Evolutionary conservation across 2,797 vertebrate species (phyloP).

Genomic region (Malacoctenus gilli): DNA sequence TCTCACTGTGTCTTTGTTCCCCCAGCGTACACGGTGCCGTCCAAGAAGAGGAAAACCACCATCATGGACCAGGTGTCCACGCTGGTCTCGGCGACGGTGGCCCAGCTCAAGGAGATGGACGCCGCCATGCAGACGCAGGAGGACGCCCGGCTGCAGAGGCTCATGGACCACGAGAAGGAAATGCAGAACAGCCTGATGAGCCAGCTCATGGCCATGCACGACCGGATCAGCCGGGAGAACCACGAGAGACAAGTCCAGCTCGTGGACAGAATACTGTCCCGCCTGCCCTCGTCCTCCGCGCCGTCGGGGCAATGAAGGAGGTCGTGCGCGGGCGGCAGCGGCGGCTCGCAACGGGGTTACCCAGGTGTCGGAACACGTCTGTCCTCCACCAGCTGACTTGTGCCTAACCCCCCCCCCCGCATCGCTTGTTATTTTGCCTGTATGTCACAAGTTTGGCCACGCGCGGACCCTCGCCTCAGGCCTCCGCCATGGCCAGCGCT

Average conservation of each 20-base stretch:
- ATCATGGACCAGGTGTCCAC: too few relatives aligned
- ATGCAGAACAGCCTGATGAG: slow-evolving; percentile 59
- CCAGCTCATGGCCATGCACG: slow-evolving; percentile 45
- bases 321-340: not conserved
- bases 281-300: slow-evolving; percentile 28
- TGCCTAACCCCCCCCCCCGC: slow-evolving; percentile 24
- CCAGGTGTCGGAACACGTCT: slow-evolving; percentile 1
- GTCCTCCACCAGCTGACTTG: slow-evolving; percentile 25
- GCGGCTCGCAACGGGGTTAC: not conserved
- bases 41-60: too few relatives aligned
- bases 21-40: too few relatives aligned
- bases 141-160: slow-evolving; percentile 47
- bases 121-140: slow-evolving; percentile 59
- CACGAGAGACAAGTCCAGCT: slow-evolving; percentile 51
- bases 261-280: slow-evolving; percentile 48
- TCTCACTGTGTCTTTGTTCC: too few relatives aligned
- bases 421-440: too few relatives aligned
- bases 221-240: slow-evolving; percentile 48
- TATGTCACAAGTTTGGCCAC: not conserved
- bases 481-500: not conserved
- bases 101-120: slow-evolving; percentile 57
- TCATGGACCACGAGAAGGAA: slow-evolving; percentile 62
- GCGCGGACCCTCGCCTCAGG: slow-evolving; percentile 3
- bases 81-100: slow-evolving; percentile 21
- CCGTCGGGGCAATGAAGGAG: slow-evolving; percentile 21